Conservation (phyloP, 2,888 invertebrate species). For the Micropterix aruncella region DNA sequence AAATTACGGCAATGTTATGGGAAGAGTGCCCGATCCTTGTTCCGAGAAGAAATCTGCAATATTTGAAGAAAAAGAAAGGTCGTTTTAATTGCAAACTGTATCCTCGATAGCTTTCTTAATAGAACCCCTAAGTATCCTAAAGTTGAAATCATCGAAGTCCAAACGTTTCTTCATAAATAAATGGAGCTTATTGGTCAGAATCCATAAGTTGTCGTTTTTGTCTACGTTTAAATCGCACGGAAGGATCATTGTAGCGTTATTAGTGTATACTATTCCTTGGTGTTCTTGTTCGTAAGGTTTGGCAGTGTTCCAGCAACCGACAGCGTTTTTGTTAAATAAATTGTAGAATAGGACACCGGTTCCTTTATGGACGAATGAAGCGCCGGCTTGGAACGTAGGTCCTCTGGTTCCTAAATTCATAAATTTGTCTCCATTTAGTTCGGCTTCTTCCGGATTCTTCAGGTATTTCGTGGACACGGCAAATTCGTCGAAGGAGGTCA, state of each 20-base stretch:
- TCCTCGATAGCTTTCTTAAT: conserved; percentile 55
- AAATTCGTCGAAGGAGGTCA: conserved; percentile 65
- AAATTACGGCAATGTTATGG: too few species aligned
- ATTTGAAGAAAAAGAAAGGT: too few species aligned
- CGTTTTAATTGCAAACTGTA: conserved; percentile 53
- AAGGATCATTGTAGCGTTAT: conserved; percentile 56
- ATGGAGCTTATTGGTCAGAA: conserved; percentile 57
- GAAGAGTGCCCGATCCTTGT: too few species aligned
- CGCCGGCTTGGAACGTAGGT: conserved; percentile 57
- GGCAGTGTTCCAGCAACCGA: conserved; percentile 65
- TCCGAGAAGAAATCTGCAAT: too few species aligned
- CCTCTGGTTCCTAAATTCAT: conserved; percentile 55
- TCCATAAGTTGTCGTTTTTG: conserved; percentile 54
- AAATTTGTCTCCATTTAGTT: conserved; percentile 46
- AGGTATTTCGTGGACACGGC: conserved; percentile 55
- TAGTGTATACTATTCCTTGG: conserved; percentile 58
- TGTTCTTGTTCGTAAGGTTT: conserved; percentile 53
- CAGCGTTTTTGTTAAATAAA: conserved; percentile 57
- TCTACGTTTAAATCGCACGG: conserved; percentile 70
- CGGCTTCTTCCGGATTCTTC: conserved; percentile 41
- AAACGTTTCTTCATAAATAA: conserved; percentile 53
- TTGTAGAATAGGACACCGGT: conserved; percentile 64
- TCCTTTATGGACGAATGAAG: conserved; percentile 53
- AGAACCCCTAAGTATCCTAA: conserved; percentile 53
- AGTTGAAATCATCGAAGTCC: conserved; percentile 49